Evolutionary conservation across 2,797 vertebrate genomes (phyloP), one percentile per base, ranked within the genome.

Genomic region (Lepidocolaptes lacrymiger): DNA sequence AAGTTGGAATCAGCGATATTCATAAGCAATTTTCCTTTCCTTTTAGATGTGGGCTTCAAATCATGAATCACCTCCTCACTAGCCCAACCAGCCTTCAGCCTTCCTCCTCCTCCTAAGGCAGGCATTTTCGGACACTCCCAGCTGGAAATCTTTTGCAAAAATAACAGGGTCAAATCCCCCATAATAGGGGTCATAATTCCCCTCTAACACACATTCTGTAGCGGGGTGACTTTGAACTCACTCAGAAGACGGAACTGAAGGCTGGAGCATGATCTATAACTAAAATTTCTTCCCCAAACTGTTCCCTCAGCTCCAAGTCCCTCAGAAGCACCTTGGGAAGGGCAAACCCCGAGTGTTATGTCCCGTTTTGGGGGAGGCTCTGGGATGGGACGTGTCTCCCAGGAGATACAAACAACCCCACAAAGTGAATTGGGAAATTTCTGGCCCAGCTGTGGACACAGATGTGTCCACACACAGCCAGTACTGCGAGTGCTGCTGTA

Each of bases 371-470:
- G 54, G 28, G n/a, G 41, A 64, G 16, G 4, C 61, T 27, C 5
- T 8, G 22, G 18, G 51, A 14, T 5, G 34, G 0, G 9, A 19
- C 0, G 0, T 23, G 17, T 36, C 76, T 76, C 28, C 0, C 34
- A 7, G 6, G 41, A 81, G 69, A 75, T 17, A 71, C 18, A 81
- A 83, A 81, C 73, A 67, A n/a, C 10, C 49, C 18, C 16, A 7
- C 10, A 4, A 39, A 54, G 43, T 22, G 26, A n/a, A 59, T 63
- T 26, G 1, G 39, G n/a, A 39, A 0, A 5, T 58, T 87, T 54
- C n/a, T 46, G 3, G 2, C 37, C 69, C 86, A 93, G 89, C 74
- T 91, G 84, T 54, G 39, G 77, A 69, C 39, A 8, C 87, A 93
- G 68, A 79, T 89, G 88, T 22, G 21, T 56, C n/a, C 59, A 9